Conservation (phyloP, 1,140 invertebrate genomes). For the Bombus polaris region DNA sequence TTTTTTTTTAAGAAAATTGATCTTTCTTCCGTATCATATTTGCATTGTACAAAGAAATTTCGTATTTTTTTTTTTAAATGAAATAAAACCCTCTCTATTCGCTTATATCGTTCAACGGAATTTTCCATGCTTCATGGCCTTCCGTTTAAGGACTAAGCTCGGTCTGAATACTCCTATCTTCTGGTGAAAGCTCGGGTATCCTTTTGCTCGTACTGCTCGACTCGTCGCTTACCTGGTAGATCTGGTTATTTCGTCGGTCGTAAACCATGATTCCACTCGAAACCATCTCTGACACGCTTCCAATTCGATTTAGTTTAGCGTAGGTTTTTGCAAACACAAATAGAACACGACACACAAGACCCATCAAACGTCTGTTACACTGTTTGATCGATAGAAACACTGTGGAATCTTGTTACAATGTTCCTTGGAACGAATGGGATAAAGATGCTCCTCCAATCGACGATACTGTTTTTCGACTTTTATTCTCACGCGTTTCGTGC, state of each 20-base stretch:
- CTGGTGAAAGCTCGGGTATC: not conserved
- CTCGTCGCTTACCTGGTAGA: not conserved
- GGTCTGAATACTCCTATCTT: not conserved
- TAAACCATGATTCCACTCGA: not conserved
- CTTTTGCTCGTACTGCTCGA: not conserved
- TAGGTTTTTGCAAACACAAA: not conserved
- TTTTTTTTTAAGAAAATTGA: not conserved
- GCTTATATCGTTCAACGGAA: not conserved
- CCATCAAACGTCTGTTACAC: not conserved
- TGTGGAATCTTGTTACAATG: not conserved
- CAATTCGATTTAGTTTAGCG: not conserved
- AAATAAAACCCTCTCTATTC: not conserved
- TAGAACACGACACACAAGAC: not conserved
- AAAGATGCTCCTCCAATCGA: not conserved
- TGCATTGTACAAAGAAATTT: not conserved
- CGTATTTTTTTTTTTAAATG: not conserved
- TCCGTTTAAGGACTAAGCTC: not conserved
- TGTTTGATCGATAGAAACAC: slow-evolving; percentile 31
- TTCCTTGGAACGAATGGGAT: not conserved
- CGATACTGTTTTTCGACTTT: not conserved
- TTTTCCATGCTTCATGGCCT: not conserved
- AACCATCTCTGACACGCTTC: not conserved
- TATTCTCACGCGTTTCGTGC: not conserved
- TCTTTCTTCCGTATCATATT: not conserved
- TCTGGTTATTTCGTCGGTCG: not conserved